Evolutionary conservation across 1,140 invertebrate genomes (phyloP), one percentile per base, ranked within the genome.

Genomic region (Palaemon carinicauda): DNA sequence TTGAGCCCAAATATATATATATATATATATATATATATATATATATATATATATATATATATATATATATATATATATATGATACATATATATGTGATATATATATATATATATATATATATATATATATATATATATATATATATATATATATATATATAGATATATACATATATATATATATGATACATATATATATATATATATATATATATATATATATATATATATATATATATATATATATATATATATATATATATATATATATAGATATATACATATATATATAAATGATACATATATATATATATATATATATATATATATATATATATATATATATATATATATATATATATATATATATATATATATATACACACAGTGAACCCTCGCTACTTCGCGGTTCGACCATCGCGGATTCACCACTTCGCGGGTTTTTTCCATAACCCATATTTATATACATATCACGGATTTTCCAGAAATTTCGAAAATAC

Each of bases 41-140:
- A 65, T 65, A 65, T 65, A 86, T 78, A 87, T 73, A 90, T 83
- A 83, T 82, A 88, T 52, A 54, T 75, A 24, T 41, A 89, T 33
- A 56, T 65, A 83, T 12, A 82, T 21, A 86, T 33, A 79, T 29
- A 31, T 88, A 52, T 71, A 51, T 21, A 33, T 41, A 71, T 85
- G 81, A n/a, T n/a, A n/a, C n/a, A n/a, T n/a, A n/a, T n/a, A n/a
- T n/a, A n/a, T n/a, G n/a, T n/a, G n/a, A n/a, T n/a, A n/a, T n/a
- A n/a, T n/a, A n/a, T n/a, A n/a, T n/a, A n/a, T n/a, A n/a, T n/a
- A n/a, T n/a, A n/a, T n/a, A 84, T 84, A 56, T 77, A 29, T 27
- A 80, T 31, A 82, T 33, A 85, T 73, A 82, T 60, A 88, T 74
- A 74, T 74, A 74, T 74, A 74, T 74, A 74, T 74, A 74, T 74